A percentile compares a stretch with the other conserved stretches of the same genome.
Evolutionary conservation across 2,797 vertebrate genomes (phyloP).

Genomic region (Acanthurus tractus): DNA sequence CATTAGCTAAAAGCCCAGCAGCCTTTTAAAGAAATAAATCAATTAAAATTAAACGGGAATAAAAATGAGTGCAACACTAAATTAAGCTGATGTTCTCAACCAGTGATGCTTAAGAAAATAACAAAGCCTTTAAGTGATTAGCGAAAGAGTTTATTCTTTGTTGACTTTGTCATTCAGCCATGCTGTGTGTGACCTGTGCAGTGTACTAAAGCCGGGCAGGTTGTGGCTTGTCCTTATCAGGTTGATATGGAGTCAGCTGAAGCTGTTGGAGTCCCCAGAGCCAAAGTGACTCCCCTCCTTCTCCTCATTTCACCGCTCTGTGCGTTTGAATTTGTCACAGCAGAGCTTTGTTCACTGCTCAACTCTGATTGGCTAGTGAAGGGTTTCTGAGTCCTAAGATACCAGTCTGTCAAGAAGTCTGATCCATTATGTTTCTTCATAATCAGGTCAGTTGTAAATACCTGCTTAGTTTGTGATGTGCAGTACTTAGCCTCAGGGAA

Average conservation of each 20-base stretch:
- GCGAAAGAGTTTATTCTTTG: background rate
- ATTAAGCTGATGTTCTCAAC: background rate
- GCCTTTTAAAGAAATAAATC: constrained; percentile 7
- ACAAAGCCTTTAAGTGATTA: accelerated
- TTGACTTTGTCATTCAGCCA: no score
- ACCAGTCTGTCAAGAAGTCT: background rate
- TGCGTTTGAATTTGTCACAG: constrained; percentile 24
- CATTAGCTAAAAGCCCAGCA: background rate
- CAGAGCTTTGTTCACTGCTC: background rate
- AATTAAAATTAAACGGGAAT: background rate
- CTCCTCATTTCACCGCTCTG: constrained; percentile 2
- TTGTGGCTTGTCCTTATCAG: constrained; percentile 33
- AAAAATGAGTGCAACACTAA: background rate
- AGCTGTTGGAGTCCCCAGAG: constrained; percentile 33
- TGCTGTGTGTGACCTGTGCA: no score
- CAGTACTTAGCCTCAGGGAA: background rate
- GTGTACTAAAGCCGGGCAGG: constrained; percentile 17
- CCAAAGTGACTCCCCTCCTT: background rate
- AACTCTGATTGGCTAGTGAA: constrained; percentile 10
- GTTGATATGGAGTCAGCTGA: constrained; percentile 39
- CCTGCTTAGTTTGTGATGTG: background rate
- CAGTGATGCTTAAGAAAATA: background rate
- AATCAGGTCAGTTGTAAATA: background rate
- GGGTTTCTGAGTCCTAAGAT: constrained; percentile 24
- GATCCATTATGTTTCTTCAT: background rate